These are phyloP conservation scores for Littorina saxatilis DNA, from an alignment of 1,140 invertebrate species.

Conservation along the genomic window DNA sequence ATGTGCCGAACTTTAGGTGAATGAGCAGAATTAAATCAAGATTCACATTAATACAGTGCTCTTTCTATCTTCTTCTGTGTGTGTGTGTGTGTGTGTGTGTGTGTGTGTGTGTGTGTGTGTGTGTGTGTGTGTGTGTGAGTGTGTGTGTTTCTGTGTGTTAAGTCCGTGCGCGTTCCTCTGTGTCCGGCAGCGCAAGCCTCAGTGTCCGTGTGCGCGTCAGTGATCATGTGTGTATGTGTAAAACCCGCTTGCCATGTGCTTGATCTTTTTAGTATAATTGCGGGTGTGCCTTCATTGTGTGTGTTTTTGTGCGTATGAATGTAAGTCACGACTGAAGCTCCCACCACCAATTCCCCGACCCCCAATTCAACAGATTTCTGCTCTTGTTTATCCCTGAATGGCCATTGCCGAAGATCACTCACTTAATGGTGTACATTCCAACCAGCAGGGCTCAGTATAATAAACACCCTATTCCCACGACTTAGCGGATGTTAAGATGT, in stretches of 20 bases:
- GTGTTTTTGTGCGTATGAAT: background rate
- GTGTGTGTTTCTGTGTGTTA: slow-evolving; percentile 5
- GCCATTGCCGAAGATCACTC: no score
- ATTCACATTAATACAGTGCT: no score
- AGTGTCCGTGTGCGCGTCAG: background rate
- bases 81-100: background rate
- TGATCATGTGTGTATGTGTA: background rate
- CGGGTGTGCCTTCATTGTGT: background rate
- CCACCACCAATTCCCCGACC: no score
- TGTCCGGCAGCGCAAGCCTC: background rate
- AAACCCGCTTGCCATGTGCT: background rate
- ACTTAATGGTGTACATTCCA: no score
- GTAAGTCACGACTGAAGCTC: no score
- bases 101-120: background rate
- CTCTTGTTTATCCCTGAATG: no score
- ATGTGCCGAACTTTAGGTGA: no score
- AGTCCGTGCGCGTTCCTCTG: background rate
- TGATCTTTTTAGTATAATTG: background rate
- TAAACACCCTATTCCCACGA: no score
- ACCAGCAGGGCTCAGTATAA: no score
- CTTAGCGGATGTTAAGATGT: no score
- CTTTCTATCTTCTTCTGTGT: background rate
- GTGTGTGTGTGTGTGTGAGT: background rate
- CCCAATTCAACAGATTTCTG: no score
- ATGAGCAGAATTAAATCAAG: background rate